Conservation (phyloP, 2,113 vertebrate species). For the Pituophis catenifer region DNA sequence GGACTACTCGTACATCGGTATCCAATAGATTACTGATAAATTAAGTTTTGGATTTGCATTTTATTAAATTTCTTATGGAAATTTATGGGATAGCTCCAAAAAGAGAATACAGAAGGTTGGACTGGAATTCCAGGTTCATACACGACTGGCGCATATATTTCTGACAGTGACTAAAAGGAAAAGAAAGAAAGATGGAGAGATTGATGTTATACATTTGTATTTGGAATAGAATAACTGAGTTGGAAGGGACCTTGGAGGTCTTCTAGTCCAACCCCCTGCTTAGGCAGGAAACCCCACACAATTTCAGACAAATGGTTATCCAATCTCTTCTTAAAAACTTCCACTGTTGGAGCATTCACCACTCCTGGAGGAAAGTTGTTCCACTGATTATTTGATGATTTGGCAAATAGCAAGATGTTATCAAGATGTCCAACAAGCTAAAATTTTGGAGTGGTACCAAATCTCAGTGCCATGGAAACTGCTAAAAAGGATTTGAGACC, state of each 20-base stretch:
- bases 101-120: background rate
- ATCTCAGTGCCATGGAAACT: background rate
- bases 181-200: background rate
- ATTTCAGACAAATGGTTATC: too few relatives aligned
- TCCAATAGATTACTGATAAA: background rate
- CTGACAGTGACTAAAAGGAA: background rate
- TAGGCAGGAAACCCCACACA: too few relatives aligned
- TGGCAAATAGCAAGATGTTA: background rate
- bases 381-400: too few relatives aligned
- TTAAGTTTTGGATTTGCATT: background rate
- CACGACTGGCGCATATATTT: background rate
- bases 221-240: too few relatives aligned
- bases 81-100: background rate
- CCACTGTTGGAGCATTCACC: too few relatives aligned
- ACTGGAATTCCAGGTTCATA: background rate
- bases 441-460: background rate
- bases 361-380: too few relatives aligned
- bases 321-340: too few relatives aligned
- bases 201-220: background rate
- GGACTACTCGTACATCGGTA: background rate
- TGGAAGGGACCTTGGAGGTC: too few relatives aligned
- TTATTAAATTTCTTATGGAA: background rate
- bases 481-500: background rate
- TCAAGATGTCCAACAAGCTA: background rate
- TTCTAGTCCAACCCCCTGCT: too few relatives aligned